These are phyloP conservation scores for Choristoneura rosaceana DNA, from an alignment of 2,888 invertebrate genomes.

Conservation along the genomic window DNA sequence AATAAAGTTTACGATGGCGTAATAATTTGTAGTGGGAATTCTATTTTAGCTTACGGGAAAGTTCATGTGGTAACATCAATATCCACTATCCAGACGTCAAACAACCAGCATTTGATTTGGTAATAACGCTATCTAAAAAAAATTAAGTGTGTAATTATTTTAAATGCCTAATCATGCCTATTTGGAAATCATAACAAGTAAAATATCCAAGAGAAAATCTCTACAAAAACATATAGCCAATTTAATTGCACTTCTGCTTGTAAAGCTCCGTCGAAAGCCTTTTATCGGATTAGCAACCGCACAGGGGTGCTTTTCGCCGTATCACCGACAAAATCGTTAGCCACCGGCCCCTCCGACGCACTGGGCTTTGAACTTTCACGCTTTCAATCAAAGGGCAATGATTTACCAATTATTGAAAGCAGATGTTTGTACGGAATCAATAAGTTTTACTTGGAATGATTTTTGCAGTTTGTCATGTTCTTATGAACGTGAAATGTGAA, in stretches of 20 bases:
- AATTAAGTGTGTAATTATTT: background rate
- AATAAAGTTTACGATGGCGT: no score
- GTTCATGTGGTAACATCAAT: no score
- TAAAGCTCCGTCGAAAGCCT: conserved; percentile 31
- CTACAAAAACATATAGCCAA: background rate
- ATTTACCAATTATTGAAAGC: conserved; percentile 32
- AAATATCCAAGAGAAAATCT: background rate
- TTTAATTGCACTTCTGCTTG: conserved; percentile 32
- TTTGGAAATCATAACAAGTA: background rate
- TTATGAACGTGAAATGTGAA: background rate
- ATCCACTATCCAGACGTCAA: no score
- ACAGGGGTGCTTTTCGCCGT: conserved; percentile 53
- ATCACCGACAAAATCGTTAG: conserved; percentile 59
- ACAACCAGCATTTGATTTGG: no score
- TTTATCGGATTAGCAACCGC: conserved; percentile 37
- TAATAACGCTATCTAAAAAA: no score
- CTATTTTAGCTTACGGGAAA: no score
- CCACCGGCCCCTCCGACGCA: conserved; percentile 35
- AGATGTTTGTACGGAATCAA: conserved; percentile 34
- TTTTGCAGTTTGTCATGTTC: background rate
- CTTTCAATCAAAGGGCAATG: conserved; percentile 36
- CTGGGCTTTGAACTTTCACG: conserved; percentile 34
- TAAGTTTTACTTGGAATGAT: conserved; percentile 18
- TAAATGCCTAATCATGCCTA: background rate
- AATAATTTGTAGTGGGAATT: no score